These are phyloP conservation scores for Esox niger DNA, from an alignment of 2,113 vertebrate species.

Conservation along the genomic window DNA sequence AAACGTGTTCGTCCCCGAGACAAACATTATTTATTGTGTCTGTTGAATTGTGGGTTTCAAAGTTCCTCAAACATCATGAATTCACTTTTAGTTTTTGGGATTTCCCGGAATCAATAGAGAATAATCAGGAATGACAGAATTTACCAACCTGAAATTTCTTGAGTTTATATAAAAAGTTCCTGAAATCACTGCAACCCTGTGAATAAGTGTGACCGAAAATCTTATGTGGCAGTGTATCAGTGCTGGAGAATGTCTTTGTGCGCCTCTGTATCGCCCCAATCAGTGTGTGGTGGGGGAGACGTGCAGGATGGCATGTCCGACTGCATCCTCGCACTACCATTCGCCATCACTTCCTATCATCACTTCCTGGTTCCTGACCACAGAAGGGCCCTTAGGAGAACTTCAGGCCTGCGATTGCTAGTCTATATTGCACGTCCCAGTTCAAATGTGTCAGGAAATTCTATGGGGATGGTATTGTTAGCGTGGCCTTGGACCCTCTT, in stretches of 20 bases:
- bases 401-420: background rate
- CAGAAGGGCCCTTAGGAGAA: constrained; percentile 4
- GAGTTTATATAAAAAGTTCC: too few relatives aligned
- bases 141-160: too few relatives aligned
- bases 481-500: constrained; percentile 44
- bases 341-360: constrained; percentile 23
- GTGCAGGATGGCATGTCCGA: constrained; percentile 31
- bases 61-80: too few relatives aligned
- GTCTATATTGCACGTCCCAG: background rate
- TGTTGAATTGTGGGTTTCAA: too few relatives aligned
- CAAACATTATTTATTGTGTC: too few relatives aligned
- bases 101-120: too few relatives aligned
- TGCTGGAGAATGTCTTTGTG: background rate
- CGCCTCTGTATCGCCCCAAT: background rate
- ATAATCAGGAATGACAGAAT: too few relatives aligned
- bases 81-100: too few relatives aligned
- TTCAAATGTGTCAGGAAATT: constrained; percentile 37
- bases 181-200: too few relatives aligned
- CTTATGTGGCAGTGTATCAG: constrained; percentile 7
- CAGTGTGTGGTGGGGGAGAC: constrained; percentile 12
- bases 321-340: background rate
- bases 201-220: background rate
- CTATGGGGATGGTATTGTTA: constrained; percentile 41
- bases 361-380: constrained; percentile 3
- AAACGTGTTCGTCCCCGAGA: too few relatives aligned